Conservation (phyloP, 2,797 vertebrate genomes). For the Hippocampus kuda region DNA sequence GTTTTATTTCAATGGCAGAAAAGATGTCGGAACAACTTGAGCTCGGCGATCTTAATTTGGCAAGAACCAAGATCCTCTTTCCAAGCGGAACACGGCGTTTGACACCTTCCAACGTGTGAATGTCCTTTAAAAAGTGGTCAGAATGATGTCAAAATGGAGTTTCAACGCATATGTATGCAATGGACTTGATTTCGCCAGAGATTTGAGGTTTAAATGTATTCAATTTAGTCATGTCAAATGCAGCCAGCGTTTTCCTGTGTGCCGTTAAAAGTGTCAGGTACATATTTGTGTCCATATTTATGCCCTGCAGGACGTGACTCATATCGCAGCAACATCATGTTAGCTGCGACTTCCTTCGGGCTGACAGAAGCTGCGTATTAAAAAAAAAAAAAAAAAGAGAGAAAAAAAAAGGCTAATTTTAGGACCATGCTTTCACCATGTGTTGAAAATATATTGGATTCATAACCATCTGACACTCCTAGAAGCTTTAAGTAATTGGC, state of each 20-base stretch:
- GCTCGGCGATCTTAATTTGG: neutral
- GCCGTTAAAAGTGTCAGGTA: slow-evolving; percentile 1
- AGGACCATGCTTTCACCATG: neutral
- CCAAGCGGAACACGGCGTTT: neutral
- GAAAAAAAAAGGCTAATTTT: neutral
- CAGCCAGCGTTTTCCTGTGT: neutral
- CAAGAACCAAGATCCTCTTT: neutral
- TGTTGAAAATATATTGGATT: neutral
- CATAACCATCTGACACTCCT: no score
- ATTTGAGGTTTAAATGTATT: neutral
- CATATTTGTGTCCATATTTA: slow-evolving; percentile 1
- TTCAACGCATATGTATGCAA: neutral
- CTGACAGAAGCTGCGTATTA: neutral
- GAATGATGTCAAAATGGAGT: neutral
- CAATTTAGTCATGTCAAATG: neutral
- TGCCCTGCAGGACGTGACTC: neutral
- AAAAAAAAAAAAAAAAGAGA: neutral
- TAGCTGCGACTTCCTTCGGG: neutral
- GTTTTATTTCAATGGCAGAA: neutral
- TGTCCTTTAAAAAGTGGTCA: neutral
- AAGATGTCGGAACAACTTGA: neutral
- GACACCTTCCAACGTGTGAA: neutral
- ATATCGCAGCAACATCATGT: slow-evolving; percentile 1
- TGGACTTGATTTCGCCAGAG: neutral
- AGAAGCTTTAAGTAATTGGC: no score